A percentile compares a stretch with the other conserved stretches of the same genome.
Evolutionary conservation across 92 coral and sea anemone genomes (phyloP).

Genomic region (Actinernus sp.): DNA sequence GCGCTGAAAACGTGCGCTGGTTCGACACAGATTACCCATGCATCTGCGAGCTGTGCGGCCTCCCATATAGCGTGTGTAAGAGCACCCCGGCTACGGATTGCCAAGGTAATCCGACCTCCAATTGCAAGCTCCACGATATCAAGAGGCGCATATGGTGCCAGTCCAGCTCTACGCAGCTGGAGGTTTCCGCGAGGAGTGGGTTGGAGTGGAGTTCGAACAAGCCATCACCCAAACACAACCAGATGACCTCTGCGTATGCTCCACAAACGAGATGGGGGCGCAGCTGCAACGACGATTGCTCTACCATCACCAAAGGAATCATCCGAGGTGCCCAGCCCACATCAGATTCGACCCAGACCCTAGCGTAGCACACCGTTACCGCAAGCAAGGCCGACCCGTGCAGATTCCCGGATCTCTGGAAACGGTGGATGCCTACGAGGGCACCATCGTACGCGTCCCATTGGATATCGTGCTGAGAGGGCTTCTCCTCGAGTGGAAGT

Average conservation of each 20-base stretch:
- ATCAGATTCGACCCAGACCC: conserved; percentile 19
- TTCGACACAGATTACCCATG: conserved; percentile 29
- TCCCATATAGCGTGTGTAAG: too few species aligned
- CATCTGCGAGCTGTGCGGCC: conserved; percentile 1
- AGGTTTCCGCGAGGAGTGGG: conserved; percentile 12
- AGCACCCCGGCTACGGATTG: too few species aligned
- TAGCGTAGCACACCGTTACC: conserved; percentile 8
- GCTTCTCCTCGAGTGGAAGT: conserved; percentile 25
- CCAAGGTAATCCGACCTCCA: too few species aligned
- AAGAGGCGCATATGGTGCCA: conserved; percentile 8
- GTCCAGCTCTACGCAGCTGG: conserved; percentile 1
- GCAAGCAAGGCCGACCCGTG: conserved; percentile 22
- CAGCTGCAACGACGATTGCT: conserved; percentile 6
- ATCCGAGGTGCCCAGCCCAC: neutral
- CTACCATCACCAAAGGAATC: conserved; percentile 2
- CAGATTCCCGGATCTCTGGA: too few species aligned
- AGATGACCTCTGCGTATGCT: conserved; percentile 13
- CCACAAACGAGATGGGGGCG: conserved; percentile 11
- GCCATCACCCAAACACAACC: conserved; percentile 9
- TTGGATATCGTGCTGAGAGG: too few species aligned
- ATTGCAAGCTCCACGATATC: conserved; percentile 1
- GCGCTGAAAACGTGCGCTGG: too few species aligned
- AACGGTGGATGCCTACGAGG: too few species aligned
- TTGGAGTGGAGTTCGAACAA: neutral
- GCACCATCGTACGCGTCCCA: too few species aligned